Conservation (phyloP, 2,113 vertebrate genomes). For the Pontoporia blainvillei region DNA sequence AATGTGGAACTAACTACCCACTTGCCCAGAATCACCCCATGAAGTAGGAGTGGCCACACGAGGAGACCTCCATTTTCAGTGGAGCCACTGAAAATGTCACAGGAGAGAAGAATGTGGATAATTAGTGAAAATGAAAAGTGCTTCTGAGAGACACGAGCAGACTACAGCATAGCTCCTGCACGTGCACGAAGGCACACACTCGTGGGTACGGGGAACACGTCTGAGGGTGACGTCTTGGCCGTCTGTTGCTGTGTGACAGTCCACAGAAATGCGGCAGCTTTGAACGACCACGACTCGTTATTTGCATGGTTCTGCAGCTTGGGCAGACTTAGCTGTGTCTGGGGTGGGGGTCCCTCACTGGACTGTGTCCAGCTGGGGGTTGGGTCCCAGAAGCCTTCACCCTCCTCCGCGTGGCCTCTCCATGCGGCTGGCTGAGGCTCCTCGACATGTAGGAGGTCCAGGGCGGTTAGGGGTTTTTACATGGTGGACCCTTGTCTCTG, state of each 20-base stretch:
- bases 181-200: rapidly evolving
- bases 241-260: rapidly evolving
- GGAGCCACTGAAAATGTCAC: neutral
- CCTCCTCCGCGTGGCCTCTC: neutral
- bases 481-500: neutral
- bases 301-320: too few species aligned
- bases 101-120: rapidly evolving
- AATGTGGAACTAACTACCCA: rapidly evolving
- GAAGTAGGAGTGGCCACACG: rapidly evolving
- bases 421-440: rapidly evolving
- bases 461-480: neutral
- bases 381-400: neutral
- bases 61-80: neutral
- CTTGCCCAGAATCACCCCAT: rapidly evolving
- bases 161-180: neutral
- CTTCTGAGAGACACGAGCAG: neutral
- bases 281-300: neutral
- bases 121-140: neutral
- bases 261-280: neutral
- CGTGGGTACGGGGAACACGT: rapidly evolving
- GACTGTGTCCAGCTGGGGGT: too few species aligned
- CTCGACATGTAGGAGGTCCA: neutral
- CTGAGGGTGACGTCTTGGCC: neutral
- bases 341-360: neutral
- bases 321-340: too few species aligned